phyloP scores from a whole-genome alignment of 2,797 vertebrate genomes.

The Leuciscus waleckii region DNA sequence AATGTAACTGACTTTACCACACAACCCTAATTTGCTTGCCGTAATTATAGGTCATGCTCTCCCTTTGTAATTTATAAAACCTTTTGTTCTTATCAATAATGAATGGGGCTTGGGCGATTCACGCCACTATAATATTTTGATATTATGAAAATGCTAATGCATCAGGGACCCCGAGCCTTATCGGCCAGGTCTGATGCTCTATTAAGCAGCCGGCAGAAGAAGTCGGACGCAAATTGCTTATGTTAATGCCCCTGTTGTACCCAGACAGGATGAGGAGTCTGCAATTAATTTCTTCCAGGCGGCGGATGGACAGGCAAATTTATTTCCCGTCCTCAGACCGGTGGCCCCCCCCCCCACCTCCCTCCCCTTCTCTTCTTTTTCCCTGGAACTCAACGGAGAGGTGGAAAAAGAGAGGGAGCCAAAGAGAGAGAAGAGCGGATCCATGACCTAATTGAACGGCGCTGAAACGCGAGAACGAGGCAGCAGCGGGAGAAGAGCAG shows the following conservation, averaged over 20 bases:
- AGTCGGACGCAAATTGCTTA: conserved; percentile 97
- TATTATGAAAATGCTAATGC: conserved; percentile 98
- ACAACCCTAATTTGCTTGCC: conserved; percentile 97
- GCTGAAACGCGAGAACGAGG: conserved; percentile 68
- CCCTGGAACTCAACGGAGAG: conserved; percentile 76
- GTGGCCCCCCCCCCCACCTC: conserved; percentile 48
- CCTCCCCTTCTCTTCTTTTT: conserved; percentile 58
- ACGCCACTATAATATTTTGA: conserved; percentile 89
- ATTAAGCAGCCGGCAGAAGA: conserved; percentile 95
- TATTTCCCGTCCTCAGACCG: conserved; percentile 86
- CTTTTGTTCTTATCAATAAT: conserved; percentile 99
- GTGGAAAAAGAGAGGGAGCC: conserved; percentile 58
- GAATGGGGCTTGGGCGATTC: conserved; percentile 89
- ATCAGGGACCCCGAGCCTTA: conserved; percentile 88
- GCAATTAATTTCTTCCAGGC: conserved; percentile 97
- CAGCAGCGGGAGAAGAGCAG: conserved; percentile 69
- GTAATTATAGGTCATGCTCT: conserved; percentile 99
- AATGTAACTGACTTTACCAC: conserved; percentile 95
- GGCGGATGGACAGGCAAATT: conserved; percentile 90
- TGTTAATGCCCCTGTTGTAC: conserved; percentile 97
- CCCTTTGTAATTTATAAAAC: conserved; percentile 95
- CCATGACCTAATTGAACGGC: conserved; percentile 85
- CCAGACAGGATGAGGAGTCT: conserved; percentile 92
- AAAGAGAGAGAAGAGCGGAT: conserved; percentile 69
- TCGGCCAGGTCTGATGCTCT: conserved; percentile 91